These are phyloP conservation scores for Zaprionus bogoriensis DNA, from an alignment of 2,888 invertebrate species.

Conservation along the genomic window DNA sequence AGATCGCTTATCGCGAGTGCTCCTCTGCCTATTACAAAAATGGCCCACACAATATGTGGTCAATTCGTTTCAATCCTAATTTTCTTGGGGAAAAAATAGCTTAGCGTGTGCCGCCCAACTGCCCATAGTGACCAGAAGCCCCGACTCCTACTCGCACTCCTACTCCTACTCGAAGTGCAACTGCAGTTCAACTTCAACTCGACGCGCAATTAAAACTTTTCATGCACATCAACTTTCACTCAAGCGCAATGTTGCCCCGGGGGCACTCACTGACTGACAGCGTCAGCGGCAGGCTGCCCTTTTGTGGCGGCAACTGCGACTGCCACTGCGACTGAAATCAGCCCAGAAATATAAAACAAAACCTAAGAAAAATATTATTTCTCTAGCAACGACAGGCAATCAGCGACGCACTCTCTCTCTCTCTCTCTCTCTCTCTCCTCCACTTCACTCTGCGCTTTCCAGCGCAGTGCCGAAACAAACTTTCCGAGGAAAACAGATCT, in stretches of 20 bases:
- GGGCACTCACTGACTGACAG: conserved; percentile 58
- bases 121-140: too few relatives aligned
- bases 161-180: conserved; percentile 44
- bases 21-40: conserved; percentile 56
- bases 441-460: conserved; percentile 31
- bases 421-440: too few relatives aligned
- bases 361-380: conserved; percentile 73
- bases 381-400: conserved; percentile 77
- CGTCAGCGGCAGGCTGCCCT: conserved; percentile 61
- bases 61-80: conserved; percentile 39
- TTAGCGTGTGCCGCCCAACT: conserved; percentile 47
- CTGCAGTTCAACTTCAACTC: conserved; percentile 43
- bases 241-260: conserved; percentile 52
- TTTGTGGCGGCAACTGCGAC: conserved; percentile 46
- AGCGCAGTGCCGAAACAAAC: conserved; percentile 43
- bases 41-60: conserved; percentile 62
- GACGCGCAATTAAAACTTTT: conserved; percentile 76
- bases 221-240: conserved; percentile 77
- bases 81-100: too few relatives aligned
- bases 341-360: conserved; percentile 47
- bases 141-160: background rate
- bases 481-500: conserved; percentile 68
- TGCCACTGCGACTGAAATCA: conserved; percentile 43
- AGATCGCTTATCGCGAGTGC: conserved; percentile 61
- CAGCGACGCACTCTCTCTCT: conserved; percentile 55